Percentiles rank a stretch among this genome's conserved stretches.
Evolutionary conservation across 2,113 vertebrate species (phyloP).

Genomic region (Charina bottae): DNA sequence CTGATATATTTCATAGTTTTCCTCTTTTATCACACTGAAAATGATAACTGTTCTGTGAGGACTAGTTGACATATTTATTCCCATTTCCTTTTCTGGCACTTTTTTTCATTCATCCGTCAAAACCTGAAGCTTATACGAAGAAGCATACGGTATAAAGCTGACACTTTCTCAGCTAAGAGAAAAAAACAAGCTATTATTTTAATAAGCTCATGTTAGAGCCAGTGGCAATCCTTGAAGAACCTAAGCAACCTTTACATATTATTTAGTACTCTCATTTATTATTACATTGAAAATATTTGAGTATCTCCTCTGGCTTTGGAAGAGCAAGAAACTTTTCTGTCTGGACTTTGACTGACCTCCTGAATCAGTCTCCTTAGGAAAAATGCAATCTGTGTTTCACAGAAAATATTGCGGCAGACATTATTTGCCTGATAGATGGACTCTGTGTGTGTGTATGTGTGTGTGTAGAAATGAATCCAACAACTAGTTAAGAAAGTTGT

Average conservation of each 20-base stretch:
- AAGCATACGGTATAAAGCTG: not conserved
- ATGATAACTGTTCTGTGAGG: too few species aligned
- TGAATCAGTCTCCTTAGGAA: conserved; percentile 36
- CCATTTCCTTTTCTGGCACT: not conserved
- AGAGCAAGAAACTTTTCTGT: not conserved
- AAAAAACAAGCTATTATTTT: conserved; percentile 13
- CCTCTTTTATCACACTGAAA: too few species aligned
- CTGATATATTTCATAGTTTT: too few species aligned
- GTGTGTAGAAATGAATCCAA: not conserved
- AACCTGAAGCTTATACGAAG: not conserved
- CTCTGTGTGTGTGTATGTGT: too few species aligned
- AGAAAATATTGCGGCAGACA: not conserved
- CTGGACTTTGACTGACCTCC: conserved; percentile 30
- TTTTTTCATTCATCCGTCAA: conserved; percentile 2
- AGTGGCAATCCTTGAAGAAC: not conserved
- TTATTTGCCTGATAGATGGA: conserved; percentile 28
- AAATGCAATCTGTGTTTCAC: conserved; percentile 18
- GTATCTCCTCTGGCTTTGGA: conserved; percentile 29
- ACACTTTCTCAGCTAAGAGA: not conserved
- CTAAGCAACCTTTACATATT: not conserved
- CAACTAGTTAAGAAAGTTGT: conserved; percentile 30
- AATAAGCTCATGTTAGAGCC: not conserved
- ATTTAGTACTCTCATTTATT: not conserved
- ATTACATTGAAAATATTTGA: conserved; percentile 37
- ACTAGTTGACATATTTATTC: not conserved